Evolutionary conservation across 2,113 vertebrate genomes (phyloP).

Genomic region (Megaceryle maxima): DNA sequence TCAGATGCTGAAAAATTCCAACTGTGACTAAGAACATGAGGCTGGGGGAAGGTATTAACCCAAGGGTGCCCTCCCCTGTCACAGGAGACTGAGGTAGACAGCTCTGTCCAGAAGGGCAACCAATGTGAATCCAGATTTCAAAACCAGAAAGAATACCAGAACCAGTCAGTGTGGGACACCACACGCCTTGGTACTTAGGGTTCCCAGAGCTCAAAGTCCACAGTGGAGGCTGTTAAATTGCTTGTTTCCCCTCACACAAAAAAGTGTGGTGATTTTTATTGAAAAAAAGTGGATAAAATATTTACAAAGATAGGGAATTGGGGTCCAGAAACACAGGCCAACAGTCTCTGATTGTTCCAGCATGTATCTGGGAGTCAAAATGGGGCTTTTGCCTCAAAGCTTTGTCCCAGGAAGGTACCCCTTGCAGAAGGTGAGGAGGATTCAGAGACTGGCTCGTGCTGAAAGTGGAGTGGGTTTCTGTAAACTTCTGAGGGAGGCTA

Average conservation of each 20-base stretch:
- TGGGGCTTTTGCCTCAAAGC: not conserved
- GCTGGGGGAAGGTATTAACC: not conserved
- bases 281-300: not conserved
- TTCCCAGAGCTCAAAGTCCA: not conserved
- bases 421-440: not conserved
- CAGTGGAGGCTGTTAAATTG: not conserved
- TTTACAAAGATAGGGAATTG: not conserved
- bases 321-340: not conserved
- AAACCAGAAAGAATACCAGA: fast-evolving
- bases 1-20: not conserved
- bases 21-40: not conserved
- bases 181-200: not conserved
- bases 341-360: not conserved
- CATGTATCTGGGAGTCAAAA: not conserved
- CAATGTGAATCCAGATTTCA: not conserved
- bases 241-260: not conserved
- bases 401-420: not conserved
- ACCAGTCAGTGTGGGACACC: not conserved
- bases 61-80: not conserved
- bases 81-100: too few relatives aligned
- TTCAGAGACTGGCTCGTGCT: not conserved
- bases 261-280: fast-evolving
- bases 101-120: not conserved
- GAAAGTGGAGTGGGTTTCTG: not conserved
- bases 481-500: not conserved